A percentile compares a stretch with the other conserved stretches of the same genome.
Evolutionary conservation across 1,140 invertebrate genomes (phyloP).

Genomic region (Drosophila novamexicana): DNA sequence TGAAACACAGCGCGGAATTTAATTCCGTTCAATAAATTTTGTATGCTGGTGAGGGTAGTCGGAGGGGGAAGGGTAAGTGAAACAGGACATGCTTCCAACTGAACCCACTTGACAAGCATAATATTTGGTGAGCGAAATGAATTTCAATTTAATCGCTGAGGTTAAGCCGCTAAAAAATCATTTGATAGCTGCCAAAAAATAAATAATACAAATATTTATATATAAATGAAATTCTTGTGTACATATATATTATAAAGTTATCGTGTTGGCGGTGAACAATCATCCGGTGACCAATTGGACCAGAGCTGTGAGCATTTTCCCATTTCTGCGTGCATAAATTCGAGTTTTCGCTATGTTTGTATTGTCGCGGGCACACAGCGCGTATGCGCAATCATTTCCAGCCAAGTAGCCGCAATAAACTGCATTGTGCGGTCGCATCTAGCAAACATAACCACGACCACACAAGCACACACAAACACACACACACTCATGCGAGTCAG

Average conservation of each 20-base stretch:
- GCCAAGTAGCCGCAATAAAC: constrained; percentile 42
- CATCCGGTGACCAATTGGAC: background rate
- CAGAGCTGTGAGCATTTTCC: background rate
- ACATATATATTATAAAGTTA: background rate
- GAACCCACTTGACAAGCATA: background rate
- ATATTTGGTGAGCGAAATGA: background rate
- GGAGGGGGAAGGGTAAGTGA: too few relatives aligned
- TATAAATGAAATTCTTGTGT: background rate
- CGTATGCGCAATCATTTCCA: constrained; percentile 54
- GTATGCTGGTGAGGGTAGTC: too few relatives aligned
- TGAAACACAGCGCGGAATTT: background rate
- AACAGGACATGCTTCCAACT: too few relatives aligned
- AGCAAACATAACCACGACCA: constrained; percentile 8
- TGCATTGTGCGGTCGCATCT: constrained; percentile 34
- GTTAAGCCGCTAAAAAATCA: background rate
- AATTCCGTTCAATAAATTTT: background rate
- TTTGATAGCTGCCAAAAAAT: background rate
- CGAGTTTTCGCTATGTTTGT: constrained; percentile 3
- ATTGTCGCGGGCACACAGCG: constrained; percentile 15
- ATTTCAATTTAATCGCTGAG: constrained; percentile 1
- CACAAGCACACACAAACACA: background rate
- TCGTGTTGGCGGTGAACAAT: constrained; percentile 1
- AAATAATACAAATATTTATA: background rate
- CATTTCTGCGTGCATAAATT: background rate
- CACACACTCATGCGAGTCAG: constrained; percentile 5